These are phyloP conservation scores for Poecile montanus DNA, from an alignment of 2,797 vertebrate genomes.

Conservation along the genomic window DNA sequence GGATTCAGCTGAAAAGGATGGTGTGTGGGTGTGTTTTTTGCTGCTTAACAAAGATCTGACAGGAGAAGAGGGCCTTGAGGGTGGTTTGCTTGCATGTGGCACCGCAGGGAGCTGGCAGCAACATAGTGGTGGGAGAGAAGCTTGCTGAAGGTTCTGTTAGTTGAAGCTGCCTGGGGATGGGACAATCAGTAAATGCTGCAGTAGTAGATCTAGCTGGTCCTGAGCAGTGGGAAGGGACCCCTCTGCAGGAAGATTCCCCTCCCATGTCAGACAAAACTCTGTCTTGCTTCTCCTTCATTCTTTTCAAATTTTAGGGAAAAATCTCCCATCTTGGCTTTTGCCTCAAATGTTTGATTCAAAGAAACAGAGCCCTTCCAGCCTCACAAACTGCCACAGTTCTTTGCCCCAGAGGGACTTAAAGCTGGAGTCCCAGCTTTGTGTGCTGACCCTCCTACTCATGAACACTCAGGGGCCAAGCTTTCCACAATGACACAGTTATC, in stretches of 20 bases:
- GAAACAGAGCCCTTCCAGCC: not conserved
- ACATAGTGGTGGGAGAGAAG: not conserved
- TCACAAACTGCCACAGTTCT: not conserved
- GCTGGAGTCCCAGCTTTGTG: not conserved
- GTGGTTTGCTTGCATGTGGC: conserved; percentile 8
- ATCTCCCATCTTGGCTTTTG: not conserved
- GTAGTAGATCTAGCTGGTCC: not conserved
- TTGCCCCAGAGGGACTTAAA: not conserved
- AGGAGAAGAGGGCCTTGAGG: conserved; percentile 1
- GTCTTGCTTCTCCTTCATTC: not conserved
- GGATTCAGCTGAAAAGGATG: not conserved
- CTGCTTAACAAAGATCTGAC: conserved; percentile 13
- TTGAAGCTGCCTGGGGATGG: not conserved
- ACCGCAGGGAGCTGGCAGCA: conserved; percentile 8
- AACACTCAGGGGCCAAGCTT: not conserved
- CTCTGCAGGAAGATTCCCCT: not conserved
- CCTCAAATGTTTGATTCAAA: not conserved
- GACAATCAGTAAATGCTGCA: not conserved
- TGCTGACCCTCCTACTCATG: not conserved
- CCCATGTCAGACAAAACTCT: not conserved
- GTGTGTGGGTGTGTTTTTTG: not conserved
- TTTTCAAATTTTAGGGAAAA: not conserved
- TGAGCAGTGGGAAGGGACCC: not conserved
- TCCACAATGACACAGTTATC: not conserved
- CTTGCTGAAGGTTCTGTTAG: not conserved